Conservation (phyloP, 1,140 invertebrate genomes). For the Triops longicaudatus region DNA sequence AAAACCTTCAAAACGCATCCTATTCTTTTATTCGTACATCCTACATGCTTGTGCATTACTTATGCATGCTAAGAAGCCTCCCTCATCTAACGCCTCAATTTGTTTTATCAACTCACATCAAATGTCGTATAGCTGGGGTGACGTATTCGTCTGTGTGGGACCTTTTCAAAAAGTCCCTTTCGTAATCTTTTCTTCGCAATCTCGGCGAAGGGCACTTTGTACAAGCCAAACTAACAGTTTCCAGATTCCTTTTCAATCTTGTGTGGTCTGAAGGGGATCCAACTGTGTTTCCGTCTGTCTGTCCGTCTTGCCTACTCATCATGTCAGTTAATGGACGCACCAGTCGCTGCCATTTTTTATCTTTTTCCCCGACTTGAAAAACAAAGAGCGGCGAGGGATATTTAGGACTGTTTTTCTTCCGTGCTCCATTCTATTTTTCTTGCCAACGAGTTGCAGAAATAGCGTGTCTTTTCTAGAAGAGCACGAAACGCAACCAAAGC, state of each 20-base stretch:
- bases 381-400: neutral
- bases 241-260: constrained; percentile 8
- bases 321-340: constrained; percentile 15
- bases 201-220: neutral
- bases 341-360: neutral
- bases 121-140: too few relatives aligned
- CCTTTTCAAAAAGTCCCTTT: neutral
- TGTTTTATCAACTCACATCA: too few relatives aligned
- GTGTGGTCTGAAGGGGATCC: neutral
- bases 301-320: neutral
- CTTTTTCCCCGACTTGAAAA: neutral
- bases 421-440: neutral
- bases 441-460: neutral
- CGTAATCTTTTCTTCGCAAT: neutral
- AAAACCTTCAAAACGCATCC: neutral
- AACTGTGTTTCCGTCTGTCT: constrained; percentile 10
- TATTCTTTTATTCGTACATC: too few relatives aligned
- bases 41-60: neutral
- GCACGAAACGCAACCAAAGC: neutral
- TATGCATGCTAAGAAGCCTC: neutral
- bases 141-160: neutral
- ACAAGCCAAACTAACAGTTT: neutral
- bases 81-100: too few relatives aligned
- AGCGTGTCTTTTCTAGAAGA: neutral
- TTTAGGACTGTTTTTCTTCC: neutral